These are phyloP conservation scores for Nomada ferruginata DNA, from an alignment of 2,888 invertebrate genomes.

Conservation along the genomic window DNA sequence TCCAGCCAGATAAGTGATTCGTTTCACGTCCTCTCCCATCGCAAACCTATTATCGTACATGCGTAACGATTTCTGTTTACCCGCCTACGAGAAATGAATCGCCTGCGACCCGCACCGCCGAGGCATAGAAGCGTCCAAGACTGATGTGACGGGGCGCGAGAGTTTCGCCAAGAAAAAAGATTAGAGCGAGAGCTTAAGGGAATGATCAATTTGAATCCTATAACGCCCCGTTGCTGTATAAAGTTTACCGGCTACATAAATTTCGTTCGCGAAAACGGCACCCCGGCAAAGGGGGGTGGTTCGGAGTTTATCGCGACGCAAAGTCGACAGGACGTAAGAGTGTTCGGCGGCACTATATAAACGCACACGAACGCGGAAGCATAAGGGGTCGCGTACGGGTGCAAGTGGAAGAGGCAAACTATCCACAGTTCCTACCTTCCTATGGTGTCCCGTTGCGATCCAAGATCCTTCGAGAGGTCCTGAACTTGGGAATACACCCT, in stretches of 20 bases:
- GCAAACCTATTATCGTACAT: no score
- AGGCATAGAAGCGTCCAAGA: no score
- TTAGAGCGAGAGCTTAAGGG: no score
- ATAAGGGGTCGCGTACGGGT: conserved; percentile 7
- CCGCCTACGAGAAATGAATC: no score
- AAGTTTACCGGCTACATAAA: neutral
- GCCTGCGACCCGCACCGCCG: no score
- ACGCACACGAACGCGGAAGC: conserved; percentile 6
- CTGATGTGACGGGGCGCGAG: no score
- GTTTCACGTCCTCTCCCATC: no score
- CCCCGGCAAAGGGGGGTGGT: neutral
- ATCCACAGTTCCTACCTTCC: conserved; percentile 59
- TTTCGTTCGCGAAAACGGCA: neutral
- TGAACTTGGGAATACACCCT: conserved; percentile 61
- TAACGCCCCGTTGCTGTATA: neutral
- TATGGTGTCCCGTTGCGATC: conserved; percentile 53
- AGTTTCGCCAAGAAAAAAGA: no score
- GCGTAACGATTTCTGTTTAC: no score
- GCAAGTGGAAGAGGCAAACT: conserved; percentile 44
- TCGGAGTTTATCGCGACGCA: conserved; percentile 41
- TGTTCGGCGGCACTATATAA: conserved; percentile 20
- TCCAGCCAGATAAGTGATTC: no score
- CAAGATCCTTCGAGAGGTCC: conserved; percentile 53
- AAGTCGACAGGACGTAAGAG: conserved; percentile 42
- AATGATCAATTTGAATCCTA: no score